These are phyloP conservation scores for Myotis brandtii DNA, from an alignment of 2,113 vertebrate genomes.

Conservation along the genomic window DNA sequence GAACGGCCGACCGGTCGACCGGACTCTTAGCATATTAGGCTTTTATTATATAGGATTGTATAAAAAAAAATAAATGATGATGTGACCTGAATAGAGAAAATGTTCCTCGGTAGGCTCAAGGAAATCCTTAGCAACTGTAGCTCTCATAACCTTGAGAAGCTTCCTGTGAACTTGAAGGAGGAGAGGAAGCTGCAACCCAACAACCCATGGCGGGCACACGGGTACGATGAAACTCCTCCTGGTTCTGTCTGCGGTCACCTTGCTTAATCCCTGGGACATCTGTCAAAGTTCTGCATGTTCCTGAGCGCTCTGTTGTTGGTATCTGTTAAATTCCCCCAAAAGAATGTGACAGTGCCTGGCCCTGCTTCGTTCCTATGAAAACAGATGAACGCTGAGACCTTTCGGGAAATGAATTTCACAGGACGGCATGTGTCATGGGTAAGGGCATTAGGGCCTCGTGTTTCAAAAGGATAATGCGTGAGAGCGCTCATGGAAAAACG, in stretches of 20 bases:
- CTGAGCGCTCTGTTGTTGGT: not conserved
- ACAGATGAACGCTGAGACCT: not conserved
- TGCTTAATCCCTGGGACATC: not conserved
- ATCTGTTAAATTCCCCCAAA: constrained; percentile 18
- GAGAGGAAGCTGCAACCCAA: not conserved
- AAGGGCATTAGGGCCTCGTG: not conserved
- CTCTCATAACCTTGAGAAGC: not conserved
- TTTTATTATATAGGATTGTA: too few species aligned
- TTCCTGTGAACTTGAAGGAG: not conserved
- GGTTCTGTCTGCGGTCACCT: not conserved
- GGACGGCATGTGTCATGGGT: not conserved
- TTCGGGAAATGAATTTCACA: constrained; percentile 19
- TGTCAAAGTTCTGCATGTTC: not conserved
- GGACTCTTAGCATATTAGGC: too few species aligned
- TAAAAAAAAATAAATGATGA: not conserved
- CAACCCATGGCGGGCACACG: not conserved
- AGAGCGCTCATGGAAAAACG: not conserved
- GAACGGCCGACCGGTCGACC: too few species aligned
- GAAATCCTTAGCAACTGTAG: not conserved
- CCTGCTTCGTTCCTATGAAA: not conserved
- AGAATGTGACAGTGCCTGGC: not conserved
- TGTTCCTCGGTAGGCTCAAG: not conserved
- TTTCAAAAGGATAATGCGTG: constrained; percentile 48
- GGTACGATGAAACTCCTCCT: not conserved
- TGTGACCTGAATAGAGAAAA: not conserved